Evolutionary conservation across 1,140 invertebrate species (phyloP).

Genomic region (Drosophila melanica): DNA sequence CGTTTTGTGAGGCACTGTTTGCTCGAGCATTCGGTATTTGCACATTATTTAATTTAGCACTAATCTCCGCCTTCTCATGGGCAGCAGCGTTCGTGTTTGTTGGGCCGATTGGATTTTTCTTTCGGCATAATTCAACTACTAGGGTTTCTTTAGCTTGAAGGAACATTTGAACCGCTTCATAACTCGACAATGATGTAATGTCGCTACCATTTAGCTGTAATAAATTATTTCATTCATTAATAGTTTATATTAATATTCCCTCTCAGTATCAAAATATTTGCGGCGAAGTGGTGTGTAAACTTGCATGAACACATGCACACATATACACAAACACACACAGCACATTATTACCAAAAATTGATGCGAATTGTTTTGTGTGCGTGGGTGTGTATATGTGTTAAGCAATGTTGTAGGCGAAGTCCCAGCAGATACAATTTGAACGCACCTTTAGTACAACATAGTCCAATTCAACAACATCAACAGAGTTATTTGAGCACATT

Average conservation of each 20-base stretch:
- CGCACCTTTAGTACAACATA: slow-evolving; percentile 74
- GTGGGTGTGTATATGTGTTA: background rate
- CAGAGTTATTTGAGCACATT: slow-evolving; percentile 52
- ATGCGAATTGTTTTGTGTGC: background rate
- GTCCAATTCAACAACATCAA: slow-evolving; percentile 56
- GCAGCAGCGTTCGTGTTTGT: background rate
- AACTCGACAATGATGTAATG: slow-evolving; percentile 88
- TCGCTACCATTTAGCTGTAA: slow-evolving; percentile 89
- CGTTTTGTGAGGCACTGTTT: slow-evolving; percentile 22
- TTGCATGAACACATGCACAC: background rate
- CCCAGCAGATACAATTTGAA: background rate
- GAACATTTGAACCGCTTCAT: slow-evolving; percentile 90
- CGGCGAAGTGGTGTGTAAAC: background rate
- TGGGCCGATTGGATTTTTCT: slow-evolving; percentile 18
- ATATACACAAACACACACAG: background rate
- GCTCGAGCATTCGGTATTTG: slow-evolving; percentile 9
- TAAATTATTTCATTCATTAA: slow-evolving; percentile 31
- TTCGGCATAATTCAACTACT: slow-evolving; percentile 88
- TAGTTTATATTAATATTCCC: background rate
- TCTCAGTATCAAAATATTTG: background rate
- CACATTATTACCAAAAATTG: background rate
- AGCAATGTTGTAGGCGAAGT: background rate
- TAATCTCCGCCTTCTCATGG: background rate
- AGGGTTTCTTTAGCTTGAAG: slow-evolving; percentile 89
- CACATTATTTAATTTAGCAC: slow-evolving; percentile 13